phyloP scores from a whole-genome alignment of 2,797 vertebrate genomes.

The Mormyrus hasselquistii region DNA sequence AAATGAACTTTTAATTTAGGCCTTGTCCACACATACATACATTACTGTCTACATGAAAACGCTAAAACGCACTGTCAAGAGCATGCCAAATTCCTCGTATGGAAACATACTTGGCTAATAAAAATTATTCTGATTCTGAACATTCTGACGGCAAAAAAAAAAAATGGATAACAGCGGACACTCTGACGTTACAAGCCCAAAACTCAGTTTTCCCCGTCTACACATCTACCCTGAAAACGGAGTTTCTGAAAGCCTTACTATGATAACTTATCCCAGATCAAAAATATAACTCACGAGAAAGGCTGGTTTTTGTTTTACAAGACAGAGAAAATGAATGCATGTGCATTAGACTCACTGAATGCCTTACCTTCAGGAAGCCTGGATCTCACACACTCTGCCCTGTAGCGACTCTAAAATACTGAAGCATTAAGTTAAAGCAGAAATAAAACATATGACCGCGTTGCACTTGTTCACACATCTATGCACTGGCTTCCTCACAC shows the following conservation, averaged over 20 bases:
- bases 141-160: not conserved
- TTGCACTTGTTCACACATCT: not conserved
- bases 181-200: not conserved
- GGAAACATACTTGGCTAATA: not conserved
- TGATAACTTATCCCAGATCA: not conserved
- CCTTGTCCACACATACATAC: not conserved
- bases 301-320: not conserved
- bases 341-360: not conserved
- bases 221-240: not conserved
- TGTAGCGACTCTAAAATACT: not conserved
- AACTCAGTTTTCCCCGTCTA: not conserved
- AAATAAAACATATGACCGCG: not conserved
- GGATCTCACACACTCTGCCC: not conserved
- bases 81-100: not conserved
- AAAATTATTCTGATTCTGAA: not conserved
- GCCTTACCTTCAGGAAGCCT: not conserved
- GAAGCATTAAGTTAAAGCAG: not conserved
- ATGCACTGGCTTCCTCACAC: not conserved
- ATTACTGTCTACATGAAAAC: not conserved
- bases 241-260: not conserved
- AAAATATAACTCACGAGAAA: not conserved
- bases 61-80: not conserved
- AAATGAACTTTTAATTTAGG: not conserved
- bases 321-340: not conserved
- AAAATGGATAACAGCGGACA: not conserved